phyloP scores from a whole-genome alignment of 2,113 vertebrate genomes.

The Gadus macrocephalus region DNA sequence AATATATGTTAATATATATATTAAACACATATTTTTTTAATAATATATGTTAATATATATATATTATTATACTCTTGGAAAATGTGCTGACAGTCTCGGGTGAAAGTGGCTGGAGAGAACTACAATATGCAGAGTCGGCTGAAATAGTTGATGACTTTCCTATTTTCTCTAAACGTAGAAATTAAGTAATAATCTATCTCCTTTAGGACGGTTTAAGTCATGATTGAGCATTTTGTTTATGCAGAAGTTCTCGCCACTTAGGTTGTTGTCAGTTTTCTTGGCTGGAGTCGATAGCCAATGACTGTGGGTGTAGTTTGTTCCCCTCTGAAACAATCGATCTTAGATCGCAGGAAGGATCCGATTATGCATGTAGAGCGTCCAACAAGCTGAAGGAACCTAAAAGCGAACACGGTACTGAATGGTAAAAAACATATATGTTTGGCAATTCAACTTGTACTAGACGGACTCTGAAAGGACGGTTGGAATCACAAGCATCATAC shows the following conservation, averaged over 20 bases:
- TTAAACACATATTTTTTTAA: slow-evolving; percentile 9
- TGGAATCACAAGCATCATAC: slow-evolving; percentile 28
- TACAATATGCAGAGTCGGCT: slow-evolving; percentile 16
- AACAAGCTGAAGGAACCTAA: slow-evolving; percentile 16
- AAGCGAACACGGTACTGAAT: slow-evolving; percentile 20
- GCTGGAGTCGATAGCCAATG: not conserved
- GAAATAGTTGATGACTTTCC: slow-evolving; percentile 5
- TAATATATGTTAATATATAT: slow-evolving; percentile 11
- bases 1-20: slow-evolving; percentile 10
- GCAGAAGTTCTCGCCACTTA: not conserved
- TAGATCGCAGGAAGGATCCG: not conserved
- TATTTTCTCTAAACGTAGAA: slow-evolving; percentile 21
- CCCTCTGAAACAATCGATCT: not conserved
- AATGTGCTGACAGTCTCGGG: slow-evolving; percentile 22
- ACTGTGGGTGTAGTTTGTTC: too few species aligned
- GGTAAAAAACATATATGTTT: slow-evolving; percentile 23
- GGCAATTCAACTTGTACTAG: slow-evolving; percentile 32
- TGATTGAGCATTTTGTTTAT: not conserved
- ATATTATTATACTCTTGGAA: slow-evolving; percentile 12
- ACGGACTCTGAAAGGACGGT: slow-evolving; percentile 20
- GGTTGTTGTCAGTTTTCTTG: slow-evolving; percentile 16
- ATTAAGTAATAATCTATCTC: slow-evolving; percentile 2
- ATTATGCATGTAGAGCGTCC: slow-evolving; percentile 30
- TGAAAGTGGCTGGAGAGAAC: slow-evolving; percentile 26
- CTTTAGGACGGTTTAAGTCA: not conserved